Evolutionary conservation across 2,797 vertebrate genomes (phyloP).

Genomic region (Mallotus villosus): DNA sequence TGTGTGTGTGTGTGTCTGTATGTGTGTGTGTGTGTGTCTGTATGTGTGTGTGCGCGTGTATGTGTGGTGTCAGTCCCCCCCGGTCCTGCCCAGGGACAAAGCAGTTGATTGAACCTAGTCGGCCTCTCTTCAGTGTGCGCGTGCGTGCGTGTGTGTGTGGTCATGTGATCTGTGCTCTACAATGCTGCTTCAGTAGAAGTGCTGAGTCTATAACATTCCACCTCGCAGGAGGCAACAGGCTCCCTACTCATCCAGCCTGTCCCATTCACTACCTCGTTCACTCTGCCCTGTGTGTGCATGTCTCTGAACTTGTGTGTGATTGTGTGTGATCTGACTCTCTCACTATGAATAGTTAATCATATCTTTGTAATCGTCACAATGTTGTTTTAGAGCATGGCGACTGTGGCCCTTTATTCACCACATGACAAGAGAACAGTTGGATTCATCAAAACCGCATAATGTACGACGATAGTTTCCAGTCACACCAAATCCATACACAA

Average conservation of each 20-base stretch:
- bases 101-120: neutral
- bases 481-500: neutral
- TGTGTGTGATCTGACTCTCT: neutral
- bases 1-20: neutral
- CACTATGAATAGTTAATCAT: no score
- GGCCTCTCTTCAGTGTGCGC: neutral
- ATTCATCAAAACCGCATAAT: no score
- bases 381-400: no score
- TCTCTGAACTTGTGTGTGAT: neutral
- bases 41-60: neutral
- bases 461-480: no score
- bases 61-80: neutral
- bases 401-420: no score
- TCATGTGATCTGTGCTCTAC: neutral
- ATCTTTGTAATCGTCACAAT: no score
- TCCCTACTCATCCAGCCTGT: neutral
- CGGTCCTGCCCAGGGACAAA: neutral
- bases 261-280: neutral
- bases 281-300: neutral
- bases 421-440: no score
- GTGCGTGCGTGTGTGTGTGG: neutral
- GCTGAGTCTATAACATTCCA: constrained; percentile 13
- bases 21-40: constrained; percentile 3
- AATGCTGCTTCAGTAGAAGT: neutral
- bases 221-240: neutral